Conservation (phyloP, 1,140 invertebrate genomes). For the Papilio polyxenes region DNA sequence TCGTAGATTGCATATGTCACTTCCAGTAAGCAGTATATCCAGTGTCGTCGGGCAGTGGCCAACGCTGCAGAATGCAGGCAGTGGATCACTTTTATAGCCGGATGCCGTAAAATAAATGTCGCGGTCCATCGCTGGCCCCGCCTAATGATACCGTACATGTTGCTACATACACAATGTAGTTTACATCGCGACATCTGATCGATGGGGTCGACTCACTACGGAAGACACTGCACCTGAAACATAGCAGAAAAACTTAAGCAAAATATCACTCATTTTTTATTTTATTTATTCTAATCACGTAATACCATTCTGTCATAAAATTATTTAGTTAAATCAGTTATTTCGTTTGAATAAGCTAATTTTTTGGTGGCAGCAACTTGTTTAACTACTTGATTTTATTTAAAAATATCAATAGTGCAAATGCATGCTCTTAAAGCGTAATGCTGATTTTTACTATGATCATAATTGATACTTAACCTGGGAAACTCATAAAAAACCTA, state of each 20-base stretch:
- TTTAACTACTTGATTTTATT: not conserved
- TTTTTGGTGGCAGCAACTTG: too few species aligned
- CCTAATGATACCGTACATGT: conserved; percentile 71
- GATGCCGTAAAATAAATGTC: conserved; percentile 80
- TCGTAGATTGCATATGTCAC: not conserved
- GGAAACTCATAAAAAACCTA: not conserved
- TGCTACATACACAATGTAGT: conserved; percentile 51
- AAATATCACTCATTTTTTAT: too few species aligned
- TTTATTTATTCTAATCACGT: too few species aligned
- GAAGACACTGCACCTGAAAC: not conserved
- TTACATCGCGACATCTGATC: conserved; percentile 40
- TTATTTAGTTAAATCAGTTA: too few species aligned
- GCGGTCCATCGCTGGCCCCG: conserved; percentile 71
- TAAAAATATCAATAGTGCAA: too few species aligned
- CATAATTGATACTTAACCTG: not conserved
- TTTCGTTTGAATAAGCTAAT: too few species aligned
- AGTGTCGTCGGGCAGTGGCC: conserved; percentile 48
- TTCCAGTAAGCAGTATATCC: conserved; percentile 14
- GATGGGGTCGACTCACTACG: conserved; percentile 26
- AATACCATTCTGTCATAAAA: too few species aligned
- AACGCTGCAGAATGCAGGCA: conserved; percentile 76
- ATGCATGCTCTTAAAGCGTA: too few species aligned
- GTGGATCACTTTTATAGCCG: conserved; percentile 80
- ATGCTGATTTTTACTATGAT: not conserved
- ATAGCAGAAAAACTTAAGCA: not conserved